Percentiles rank a stretch among this genome's conserved stretches.
phyloP scores from a whole-genome alignment of 2,888 invertebrate species.

The Xestia sexstrigata region DNA sequence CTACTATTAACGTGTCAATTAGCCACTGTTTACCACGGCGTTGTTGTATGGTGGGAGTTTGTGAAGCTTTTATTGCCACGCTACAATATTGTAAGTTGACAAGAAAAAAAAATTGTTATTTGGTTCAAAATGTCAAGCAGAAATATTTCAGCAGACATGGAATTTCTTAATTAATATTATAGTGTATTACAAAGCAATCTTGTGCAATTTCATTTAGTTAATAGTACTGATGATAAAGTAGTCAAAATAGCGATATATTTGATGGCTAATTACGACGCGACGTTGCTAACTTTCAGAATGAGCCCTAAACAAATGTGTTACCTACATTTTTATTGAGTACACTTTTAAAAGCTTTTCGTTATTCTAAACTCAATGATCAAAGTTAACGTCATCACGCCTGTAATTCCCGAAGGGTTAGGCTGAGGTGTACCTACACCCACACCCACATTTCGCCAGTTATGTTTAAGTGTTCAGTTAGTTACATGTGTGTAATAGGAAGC shows the following conservation, averaged over 20 bases:
- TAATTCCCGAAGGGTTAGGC: no score
- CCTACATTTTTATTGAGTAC: neutral
- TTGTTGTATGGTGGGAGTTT: slow-evolving; percentile 6
- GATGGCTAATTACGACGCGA: neutral
- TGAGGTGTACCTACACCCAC: no score
- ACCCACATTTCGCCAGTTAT: no score
- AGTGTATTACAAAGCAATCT: neutral
- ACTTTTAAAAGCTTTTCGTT: neutral
- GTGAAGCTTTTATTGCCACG: slow-evolving; percentile 13
- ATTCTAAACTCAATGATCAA: no score
- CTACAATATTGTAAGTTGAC: neutral
- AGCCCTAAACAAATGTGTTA: neutral
- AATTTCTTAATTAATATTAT: neutral
- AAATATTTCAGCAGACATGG: neutral
- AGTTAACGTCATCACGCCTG: no score
- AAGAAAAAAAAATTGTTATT: neutral
- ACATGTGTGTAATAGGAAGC: no score
- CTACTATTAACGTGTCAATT: slow-evolving; percentile 47
- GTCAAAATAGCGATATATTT: neutral
- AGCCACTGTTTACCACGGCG: slow-evolving; percentile 31
- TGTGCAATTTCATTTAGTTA: neutral
- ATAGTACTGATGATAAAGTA: neutral
- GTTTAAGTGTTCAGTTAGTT: no score
- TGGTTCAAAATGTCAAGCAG: neutral
- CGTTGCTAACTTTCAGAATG: neutral